phyloP scores from a whole-genome alignment of 2,888 invertebrate species.

The Argyra leucocephala region DNA sequence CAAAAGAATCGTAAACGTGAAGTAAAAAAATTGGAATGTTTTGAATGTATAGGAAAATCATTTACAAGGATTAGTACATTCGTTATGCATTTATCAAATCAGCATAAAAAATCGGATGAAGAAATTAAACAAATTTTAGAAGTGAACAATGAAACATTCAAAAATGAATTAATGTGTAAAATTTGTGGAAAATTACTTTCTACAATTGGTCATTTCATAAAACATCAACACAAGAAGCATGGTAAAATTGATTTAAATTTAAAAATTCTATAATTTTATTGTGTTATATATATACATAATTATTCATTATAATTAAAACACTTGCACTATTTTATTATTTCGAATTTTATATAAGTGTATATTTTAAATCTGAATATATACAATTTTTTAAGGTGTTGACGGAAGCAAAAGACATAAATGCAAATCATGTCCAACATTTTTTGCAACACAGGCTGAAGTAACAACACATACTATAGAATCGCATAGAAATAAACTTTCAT shows the following conservation, averaged over 20 bases:
- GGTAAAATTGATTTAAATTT: neutral
- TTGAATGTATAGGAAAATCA: neutral
- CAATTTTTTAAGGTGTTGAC: conserved; percentile 29
- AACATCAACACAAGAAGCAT: neutral
- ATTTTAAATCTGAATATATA: neutral
- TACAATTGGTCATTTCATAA: neutral
- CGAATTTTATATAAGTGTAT: neutral
- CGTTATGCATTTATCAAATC: neutral
- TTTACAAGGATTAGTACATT: neutral
- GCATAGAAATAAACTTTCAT: conserved; percentile 43
- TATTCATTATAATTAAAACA: neutral
- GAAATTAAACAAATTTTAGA: neutral
- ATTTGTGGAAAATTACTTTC: conserved; percentile 35
- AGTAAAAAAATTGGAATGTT: neutral
- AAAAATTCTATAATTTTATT: too few species aligned
- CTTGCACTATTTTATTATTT: neutral
- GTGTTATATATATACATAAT: neutral
- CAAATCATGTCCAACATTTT: conserved; percentile 41
- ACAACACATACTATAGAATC: conserved; percentile 39
- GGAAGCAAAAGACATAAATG: conserved; percentile 41
- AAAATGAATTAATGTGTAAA: conserved; percentile 31
- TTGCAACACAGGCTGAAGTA: conserved; percentile 40
- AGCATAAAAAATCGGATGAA: neutral
- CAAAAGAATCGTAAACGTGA: too few species aligned
- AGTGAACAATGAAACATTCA: neutral